These are phyloP conservation scores for Cercopithecus mitis DNA, from an alignment of 2,797 vertebrate genomes.

Conservation along the genomic window DNA sequence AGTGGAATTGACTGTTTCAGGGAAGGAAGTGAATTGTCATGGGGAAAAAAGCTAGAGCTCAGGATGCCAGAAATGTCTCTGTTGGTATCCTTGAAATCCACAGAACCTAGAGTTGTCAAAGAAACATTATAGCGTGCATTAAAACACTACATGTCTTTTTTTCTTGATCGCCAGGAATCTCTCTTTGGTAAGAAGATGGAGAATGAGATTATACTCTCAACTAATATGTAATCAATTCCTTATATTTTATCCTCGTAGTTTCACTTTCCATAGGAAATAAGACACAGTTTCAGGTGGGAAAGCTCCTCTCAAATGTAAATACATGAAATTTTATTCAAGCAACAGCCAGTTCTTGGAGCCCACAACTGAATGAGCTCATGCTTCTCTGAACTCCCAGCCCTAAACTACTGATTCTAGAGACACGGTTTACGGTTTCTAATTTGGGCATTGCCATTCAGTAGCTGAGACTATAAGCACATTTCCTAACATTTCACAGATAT, in stretches of 20 bases:
- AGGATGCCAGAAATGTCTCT: background rate
- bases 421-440: background rate
- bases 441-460: background rate
- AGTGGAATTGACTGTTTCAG: background rate
- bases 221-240: background rate
- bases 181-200: background rate
- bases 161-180: background rate
- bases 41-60: background rate
- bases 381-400: fast-evolving
- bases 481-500: background rate
- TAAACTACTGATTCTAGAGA: background rate
- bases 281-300: background rate
- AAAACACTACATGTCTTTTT: too few relatives aligned
- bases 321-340: background rate
- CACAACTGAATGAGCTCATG: background rate
- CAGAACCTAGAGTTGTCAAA: background rate
- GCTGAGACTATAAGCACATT: background rate
- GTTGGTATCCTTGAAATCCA: background rate
- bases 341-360: background rate
- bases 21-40: background rate
- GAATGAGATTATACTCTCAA: background rate
- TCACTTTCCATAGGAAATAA: background rate
- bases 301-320: background rate
- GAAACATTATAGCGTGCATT: background rate
- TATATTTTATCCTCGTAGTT: background rate